Evolutionary conservation across 2,113 vertebrate genomes (phyloP).

Genomic region (Ranitomeya imitator): DNA sequence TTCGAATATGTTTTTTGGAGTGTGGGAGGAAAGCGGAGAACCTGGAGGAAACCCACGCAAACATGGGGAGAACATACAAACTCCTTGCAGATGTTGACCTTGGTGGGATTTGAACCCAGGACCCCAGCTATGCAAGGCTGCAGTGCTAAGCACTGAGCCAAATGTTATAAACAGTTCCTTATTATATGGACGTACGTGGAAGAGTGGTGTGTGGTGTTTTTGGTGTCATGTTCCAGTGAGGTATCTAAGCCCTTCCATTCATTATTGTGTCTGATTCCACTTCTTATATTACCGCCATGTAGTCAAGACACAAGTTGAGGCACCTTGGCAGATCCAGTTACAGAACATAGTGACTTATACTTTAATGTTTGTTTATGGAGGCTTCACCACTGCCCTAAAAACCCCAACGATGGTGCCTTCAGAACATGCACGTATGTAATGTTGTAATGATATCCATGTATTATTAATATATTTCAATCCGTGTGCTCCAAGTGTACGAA

Average conservation of each 20-base stretch:
- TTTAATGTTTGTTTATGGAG: background rate
- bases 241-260: background rate
- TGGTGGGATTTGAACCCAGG: no score
- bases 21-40: no score
- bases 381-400: background rate
- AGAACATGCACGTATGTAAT: background rate
- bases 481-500: no score
- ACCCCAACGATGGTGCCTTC: background rate
- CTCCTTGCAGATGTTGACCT: no score
- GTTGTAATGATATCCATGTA: background rate
- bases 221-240: background rate
- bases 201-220: background rate
- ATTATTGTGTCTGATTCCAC: background rate
- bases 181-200: background rate
- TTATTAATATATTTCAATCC: no score
- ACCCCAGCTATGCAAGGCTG: no score
- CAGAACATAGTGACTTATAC: slow-evolving; percentile 10
- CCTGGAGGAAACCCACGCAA: no score
- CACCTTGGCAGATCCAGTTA: slow-evolving; percentile 5
- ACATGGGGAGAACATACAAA: no score
- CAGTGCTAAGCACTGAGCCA: no score
- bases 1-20: no score
- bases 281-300: background rate
- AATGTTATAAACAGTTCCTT: background rate
- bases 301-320: background rate